Percentiles rank a stretch among this genome's conserved stretches.
These are phyloP conservation scores for Exephanes ischioxanthus DNA, from an alignment of 2,888 invertebrate genomes.

Conservation along the genomic window DNA sequence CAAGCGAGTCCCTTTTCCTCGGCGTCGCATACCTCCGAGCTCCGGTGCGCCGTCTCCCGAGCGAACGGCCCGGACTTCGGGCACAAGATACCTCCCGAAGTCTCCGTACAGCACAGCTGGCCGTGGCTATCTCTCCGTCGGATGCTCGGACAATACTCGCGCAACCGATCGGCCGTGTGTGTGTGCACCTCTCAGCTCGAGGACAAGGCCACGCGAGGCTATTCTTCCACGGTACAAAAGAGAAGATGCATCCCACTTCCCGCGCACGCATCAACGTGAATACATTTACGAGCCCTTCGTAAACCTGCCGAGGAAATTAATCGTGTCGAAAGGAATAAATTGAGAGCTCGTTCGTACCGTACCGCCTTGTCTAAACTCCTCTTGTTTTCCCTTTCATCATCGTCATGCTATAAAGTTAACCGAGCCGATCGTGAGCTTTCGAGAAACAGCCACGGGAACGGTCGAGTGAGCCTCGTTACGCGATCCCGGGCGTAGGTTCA, in stretches of 20 bases:
- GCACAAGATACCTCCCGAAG: neutral
- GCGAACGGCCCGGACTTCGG: slow-evolving; percentile 14
- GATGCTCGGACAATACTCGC: slow-evolving; percentile 22
- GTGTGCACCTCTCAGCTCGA: slow-evolving; percentile 26
- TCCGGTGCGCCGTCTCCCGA: slow-evolving; percentile 37
- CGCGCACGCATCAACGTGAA: slow-evolving; percentile 40
- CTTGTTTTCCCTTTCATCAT: slow-evolving; percentile 45
- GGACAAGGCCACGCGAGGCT: slow-evolving; percentile 46
- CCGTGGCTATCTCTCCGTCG: slow-evolving; percentile 26
- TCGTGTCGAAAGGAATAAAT: slow-evolving; percentile 61
- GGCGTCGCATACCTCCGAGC: slow-evolving; percentile 1
- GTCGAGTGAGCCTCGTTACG: slow-evolving; percentile 22
- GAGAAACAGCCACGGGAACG: slow-evolving; percentile 5
- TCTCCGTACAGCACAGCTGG: slow-evolving; percentile 21
- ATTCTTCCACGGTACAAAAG: slow-evolving; percentile 17
- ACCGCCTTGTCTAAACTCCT: slow-evolving; percentile 15
- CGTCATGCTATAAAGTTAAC: slow-evolving; percentile 34
- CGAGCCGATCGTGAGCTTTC: slow-evolving; percentile 13
- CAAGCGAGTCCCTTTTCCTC: slow-evolving; percentile 42
- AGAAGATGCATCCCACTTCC: slow-evolving; percentile 26
- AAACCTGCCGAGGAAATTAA: slow-evolving; percentile 48
- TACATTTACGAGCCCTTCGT: slow-evolving; percentile 51
- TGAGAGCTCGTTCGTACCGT: slow-evolving; percentile 28
- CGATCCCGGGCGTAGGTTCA: neutral
- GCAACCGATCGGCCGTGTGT: slow-evolving; percentile 4